Base-by-base conservation (phyloP, 1,140 invertebrate genomes). In the Drosophila mauritiana region DNA sequence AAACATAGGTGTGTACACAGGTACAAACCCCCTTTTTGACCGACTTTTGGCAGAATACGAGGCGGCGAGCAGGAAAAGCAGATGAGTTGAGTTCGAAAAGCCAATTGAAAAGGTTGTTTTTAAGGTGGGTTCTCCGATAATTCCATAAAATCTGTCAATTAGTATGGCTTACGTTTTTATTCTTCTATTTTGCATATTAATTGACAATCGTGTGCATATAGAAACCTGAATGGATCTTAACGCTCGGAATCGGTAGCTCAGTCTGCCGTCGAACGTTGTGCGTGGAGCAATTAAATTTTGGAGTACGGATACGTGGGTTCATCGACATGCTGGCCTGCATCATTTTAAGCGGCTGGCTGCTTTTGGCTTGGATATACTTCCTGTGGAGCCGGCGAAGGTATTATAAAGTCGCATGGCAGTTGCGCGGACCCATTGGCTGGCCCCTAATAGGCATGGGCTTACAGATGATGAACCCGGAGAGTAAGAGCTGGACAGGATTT, bases 381-480 rank as follows among this genome's bases (percentile, higher is more conserved):
- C 55, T 91, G 13, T 91, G 90, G 90, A 89, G 78, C 10, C 80
- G 90, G 5, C 57, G 90, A 11, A 72, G 73, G 3, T 91, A 69
- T 39, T 91, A 91, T 8, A 72, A 57, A 36, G 74, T 67, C 4
- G 90, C 88, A n/a, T 91, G 62, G 68, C 76, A 89, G 43, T 51
- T 91, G 5, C 65, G 54, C 11, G 90, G 90, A 11, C 90, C 90
- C 3, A 37, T 86, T n/a, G 90, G 90, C 20, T 77, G 80, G 70
- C 90, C 90, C 0, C 64, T 91, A 5, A 77, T 91, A 8, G 90
- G 90, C 39, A 65, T 91, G 73, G 90, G 90, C 1, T 54, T 80
- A 34, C 70, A 91, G 31, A 91, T 91, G 90, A 90, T 91, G 90
- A 89, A 89, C 65, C 90, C 90, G 11, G 80, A 91, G 54, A 90